phyloP scores from a whole-genome alignment of 30 jellyfish, hydroid and myxozoan genomes.

The Hydractinia echinata region DNA sequence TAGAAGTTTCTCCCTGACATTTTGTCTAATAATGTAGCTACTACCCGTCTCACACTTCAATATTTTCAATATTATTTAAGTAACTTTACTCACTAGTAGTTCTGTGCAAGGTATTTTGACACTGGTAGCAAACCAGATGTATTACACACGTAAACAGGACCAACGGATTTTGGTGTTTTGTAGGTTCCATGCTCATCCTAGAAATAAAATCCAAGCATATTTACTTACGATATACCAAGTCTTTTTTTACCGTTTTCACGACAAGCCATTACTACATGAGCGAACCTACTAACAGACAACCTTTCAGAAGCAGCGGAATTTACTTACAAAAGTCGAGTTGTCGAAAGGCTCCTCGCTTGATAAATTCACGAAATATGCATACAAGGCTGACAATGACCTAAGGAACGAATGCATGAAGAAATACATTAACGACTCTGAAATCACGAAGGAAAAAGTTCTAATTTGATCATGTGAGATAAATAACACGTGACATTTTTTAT shows the following conservation, averaged over 20 bases:
- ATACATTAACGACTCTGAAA: background rate
- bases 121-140: constrained; percentile 72
- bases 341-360: constrained; percentile 55
- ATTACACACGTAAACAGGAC: constrained; percentile 59
- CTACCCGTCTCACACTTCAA: too few species aligned
- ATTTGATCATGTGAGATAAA: too few species aligned
- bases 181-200: constrained; percentile 47
- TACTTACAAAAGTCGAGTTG: constrained; percentile 61
- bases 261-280: too few species aligned
- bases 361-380: constrained; percentile 56
- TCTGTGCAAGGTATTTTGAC: constrained; percentile 52
- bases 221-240: background rate
- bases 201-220: background rate
- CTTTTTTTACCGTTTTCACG: too few species aligned
- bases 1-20: too few species aligned
- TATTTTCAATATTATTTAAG: too few species aligned
- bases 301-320: background rate
- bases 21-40: too few species aligned
- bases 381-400: constrained; percentile 72
- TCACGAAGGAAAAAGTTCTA: too few species aligned
- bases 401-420: background rate
- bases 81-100: constrained; percentile 48
- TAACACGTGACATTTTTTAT: background rate
- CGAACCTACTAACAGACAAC: too few species aligned
- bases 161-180: constrained; percentile 41